Conservation (phyloP, 2,113 vertebrate genomes). For the Aythya baeri region DNA sequence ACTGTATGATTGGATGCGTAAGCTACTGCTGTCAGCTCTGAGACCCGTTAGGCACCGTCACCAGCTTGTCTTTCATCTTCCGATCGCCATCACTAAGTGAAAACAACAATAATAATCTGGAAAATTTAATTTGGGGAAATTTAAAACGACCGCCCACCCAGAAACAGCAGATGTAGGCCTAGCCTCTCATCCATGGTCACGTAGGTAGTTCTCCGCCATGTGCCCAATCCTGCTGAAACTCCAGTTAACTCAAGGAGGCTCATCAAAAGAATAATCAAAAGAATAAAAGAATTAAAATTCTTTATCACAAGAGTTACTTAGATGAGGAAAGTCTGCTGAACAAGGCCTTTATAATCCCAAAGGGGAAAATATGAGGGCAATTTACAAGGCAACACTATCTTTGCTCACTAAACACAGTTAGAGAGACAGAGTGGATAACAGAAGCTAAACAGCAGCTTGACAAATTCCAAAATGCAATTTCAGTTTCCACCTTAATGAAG, state of each 20-base stretch:
- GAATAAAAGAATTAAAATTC: too few species aligned
- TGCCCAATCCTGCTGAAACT: neutral
- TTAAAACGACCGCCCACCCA: accelerated
- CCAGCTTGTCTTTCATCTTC: neutral
- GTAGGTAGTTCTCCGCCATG: neutral
- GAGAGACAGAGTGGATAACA: neutral
- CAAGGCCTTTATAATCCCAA: neutral
- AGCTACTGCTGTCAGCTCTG: constrained; percentile 12
- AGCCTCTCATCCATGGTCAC: neutral
- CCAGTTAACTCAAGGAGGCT: neutral
- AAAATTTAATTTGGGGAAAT: neutral
- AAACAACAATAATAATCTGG: neutral
- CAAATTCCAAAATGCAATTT: neutral
- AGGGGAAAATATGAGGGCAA: neutral
- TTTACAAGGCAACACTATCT: neutral
- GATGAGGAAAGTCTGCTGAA: neutral
- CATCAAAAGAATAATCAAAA: neutral
- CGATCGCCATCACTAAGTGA: neutral
- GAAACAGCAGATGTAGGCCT: neutral
- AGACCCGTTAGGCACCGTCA: neutral
- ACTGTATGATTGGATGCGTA: neutral
- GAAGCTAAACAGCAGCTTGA: neutral
- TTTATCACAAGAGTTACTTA: neutral
- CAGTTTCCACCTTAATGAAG: neutral
- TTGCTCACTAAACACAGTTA: neutral